Percentiles rank a stretch among this genome's conserved stretches.
Conservation (phyloP, 2,888 invertebrate species). For the Athalia circularis region DNA sequence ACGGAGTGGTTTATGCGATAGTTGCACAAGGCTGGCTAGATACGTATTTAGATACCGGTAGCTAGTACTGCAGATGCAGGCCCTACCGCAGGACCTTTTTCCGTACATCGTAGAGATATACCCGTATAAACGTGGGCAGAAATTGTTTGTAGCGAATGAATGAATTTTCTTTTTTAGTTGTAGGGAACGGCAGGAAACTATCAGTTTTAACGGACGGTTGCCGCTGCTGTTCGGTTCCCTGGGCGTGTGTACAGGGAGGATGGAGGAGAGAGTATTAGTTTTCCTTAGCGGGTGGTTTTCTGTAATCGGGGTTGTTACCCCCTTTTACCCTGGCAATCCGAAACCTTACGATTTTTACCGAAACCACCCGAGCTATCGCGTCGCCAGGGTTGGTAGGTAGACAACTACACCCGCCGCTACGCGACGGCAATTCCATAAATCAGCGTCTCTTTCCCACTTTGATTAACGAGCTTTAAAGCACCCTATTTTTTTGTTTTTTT, state of each 20-base stretch:
- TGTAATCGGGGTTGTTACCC: constrained; percentile 27
- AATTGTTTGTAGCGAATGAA: background rate
- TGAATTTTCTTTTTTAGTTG: background rate
- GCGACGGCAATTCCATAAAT: constrained; percentile 36
- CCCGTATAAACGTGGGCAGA: background rate
- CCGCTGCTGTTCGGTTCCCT: background rate
- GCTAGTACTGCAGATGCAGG: too few species aligned
- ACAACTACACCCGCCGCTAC: background rate
- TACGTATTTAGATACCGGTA: too few species aligned
- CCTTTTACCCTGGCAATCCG: constrained; percentile 1
- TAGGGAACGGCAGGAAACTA: constrained; percentile 11
- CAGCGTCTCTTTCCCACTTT: constrained; percentile 31
- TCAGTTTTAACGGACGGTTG: constrained; percentile 30
- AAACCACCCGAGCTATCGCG: background rate
- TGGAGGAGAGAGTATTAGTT: too few species aligned
- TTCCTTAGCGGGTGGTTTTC: constrained; percentile 15
- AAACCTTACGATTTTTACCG: background rate
- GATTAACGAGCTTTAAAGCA: constrained; percentile 43
- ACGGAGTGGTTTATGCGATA: too few species aligned
- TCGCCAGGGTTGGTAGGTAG: constrained; percentile 1
- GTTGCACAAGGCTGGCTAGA: too few species aligned
- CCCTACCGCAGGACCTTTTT: too few species aligned
- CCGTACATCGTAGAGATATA: too few species aligned
- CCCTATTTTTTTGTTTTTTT: constrained; percentile 4
- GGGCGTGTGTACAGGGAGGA: background rate